A percentile compares a stretch with the other conserved stretches of the same genome.
Conservation (phyloP, 2,113 vertebrate species). For the Peromyscus maniculatus region DNA sequence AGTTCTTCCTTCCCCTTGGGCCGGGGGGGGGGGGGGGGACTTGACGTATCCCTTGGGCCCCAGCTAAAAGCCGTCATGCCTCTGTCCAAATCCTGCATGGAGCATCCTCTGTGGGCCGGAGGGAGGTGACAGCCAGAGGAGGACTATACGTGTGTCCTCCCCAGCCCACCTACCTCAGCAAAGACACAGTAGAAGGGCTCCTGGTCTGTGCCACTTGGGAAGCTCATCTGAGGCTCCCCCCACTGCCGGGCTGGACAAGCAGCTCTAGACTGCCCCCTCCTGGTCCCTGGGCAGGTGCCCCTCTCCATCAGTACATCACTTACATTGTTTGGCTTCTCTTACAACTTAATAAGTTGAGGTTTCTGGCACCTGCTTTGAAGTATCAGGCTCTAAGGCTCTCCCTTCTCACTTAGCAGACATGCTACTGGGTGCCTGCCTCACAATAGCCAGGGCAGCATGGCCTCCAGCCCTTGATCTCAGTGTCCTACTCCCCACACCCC, state of each 20-base stretch:
- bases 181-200: not conserved
- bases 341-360: rapidly evolving
- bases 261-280: not conserved
- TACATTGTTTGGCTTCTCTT: not conserved
- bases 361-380: not conserved
- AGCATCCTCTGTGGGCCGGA: not conserved
- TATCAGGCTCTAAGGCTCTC: not conserved
- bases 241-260: no score
- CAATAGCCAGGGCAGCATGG: not conserved
- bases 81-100: not conserved
- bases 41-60: rapidly evolving
- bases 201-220: not conserved
- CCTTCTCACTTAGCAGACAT: not conserved
- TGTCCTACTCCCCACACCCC: not conserved
- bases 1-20: not conserved
- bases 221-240: not conserved
- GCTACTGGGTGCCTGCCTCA: not conserved
- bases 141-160: no score
- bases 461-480: not conserved
- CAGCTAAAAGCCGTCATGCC: rapidly evolving
- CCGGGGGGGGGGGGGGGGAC: not conserved
- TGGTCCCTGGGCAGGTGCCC: not conserved
- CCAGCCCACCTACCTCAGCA: not conserved
- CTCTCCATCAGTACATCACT: not conserved
- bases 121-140: rapidly evolving